These are phyloP conservation scores for Odocoileus virginianus DNA, from an alignment of 2,113 vertebrate genomes.

Conservation along the genomic window DNA sequence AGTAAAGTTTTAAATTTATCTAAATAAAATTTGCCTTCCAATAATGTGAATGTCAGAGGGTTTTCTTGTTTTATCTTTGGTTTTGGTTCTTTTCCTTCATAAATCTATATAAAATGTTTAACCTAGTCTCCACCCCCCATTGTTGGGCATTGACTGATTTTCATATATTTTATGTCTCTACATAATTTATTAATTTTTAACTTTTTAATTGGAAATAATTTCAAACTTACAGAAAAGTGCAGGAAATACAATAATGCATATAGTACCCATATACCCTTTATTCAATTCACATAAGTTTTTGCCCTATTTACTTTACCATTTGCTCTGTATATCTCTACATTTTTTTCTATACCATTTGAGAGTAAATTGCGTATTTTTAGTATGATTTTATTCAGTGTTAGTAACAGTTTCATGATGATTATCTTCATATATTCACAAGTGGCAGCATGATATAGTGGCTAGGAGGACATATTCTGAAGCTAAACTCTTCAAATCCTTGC, in stretches of 20 bases:
- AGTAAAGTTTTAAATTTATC: not conserved
- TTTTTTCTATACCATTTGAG: not conserved
- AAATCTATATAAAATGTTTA: not conserved
- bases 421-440: not conserved
- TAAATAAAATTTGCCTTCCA: not conserved
- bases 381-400: not conserved
- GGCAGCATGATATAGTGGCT: not conserved
- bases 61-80: not conserved
- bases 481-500: not conserved
- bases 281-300: not conserved
- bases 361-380: not conserved
- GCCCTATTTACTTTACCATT: not conserved
- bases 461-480: not conserved
- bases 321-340: not conserved
- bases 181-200: not conserved
- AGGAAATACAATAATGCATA: not conserved
- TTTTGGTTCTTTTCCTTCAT: not conserved
- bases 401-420: not conserved
- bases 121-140: not conserved
- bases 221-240: not conserved
- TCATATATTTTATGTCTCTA: not conserved
- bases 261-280: not conserved
- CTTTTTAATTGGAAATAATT: conserved; percentile 14
- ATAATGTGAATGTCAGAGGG: not conserved
- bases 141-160: not conserved